Percentiles rank a stretch among this genome's conserved stretches.
Conservation (phyloP, 2,797 vertebrate species). For the Notoglanidium macrostoma region DNA sequence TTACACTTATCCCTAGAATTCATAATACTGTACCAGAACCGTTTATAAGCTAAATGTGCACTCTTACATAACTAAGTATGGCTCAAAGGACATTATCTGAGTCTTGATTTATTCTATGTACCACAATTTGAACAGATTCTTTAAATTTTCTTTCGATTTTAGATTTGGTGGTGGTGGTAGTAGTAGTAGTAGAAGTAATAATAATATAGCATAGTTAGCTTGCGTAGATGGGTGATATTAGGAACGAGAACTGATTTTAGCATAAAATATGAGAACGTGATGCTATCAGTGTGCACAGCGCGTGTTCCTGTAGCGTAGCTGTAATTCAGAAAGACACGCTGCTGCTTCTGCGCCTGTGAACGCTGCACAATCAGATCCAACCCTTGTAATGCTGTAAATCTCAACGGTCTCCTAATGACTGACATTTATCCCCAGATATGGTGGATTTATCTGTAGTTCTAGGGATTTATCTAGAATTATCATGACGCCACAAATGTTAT, state of each 20-base stretch:
- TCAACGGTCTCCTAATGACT: background rate
- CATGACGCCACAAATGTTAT: too few species aligned
- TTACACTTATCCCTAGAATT: background rate
- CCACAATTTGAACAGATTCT: background rate
- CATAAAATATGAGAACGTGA: too few species aligned
- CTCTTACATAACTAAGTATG: slow-evolving; percentile 2
- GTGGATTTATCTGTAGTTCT: background rate
- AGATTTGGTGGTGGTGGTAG: too few species aligned
- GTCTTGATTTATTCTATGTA: background rate
- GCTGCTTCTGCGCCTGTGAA: background rate
- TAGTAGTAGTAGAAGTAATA: background rate
- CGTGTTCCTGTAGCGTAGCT: background rate
- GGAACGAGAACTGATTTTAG: background rate
- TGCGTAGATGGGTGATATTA: background rate
- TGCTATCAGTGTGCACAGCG: background rate
- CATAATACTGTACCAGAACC: too few species aligned
- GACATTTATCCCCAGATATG: background rate
- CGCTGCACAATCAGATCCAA: background rate
- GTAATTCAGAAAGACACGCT: background rate
- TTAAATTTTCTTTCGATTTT: too few species aligned
- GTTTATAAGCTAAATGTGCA: background rate
- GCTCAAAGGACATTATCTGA: background rate
- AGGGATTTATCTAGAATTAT: background rate
- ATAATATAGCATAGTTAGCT: background rate
- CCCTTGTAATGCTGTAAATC: background rate